Evolutionary conservation across 2,888 invertebrate genomes (phyloP), one percentile per base, ranked within the genome.

Genomic region (Ormia ochracea): DNA sequence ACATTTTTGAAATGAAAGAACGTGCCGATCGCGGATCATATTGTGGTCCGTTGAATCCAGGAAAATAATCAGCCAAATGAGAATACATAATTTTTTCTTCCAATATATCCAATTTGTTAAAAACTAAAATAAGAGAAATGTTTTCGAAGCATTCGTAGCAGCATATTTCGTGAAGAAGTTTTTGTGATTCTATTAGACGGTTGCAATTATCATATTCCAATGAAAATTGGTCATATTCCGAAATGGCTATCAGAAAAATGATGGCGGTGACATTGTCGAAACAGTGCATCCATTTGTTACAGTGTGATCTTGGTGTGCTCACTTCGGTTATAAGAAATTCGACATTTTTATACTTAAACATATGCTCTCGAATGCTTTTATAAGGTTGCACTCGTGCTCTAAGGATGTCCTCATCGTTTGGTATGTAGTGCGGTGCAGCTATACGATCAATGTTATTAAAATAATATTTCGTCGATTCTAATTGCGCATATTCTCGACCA

Each of bases 81-180:
- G 98, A 98, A 91, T 97, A 96, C 95, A 98, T 96, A 89, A 98
- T 98, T 93, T 98, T 99, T 91, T 98, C 98, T 6, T 77, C 63
- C 7, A 81, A 73, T 3, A 81, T 41, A 65, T 81, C 79, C 9
- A 33, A 28, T 56, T 91, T 98, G 98, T 86, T 98, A 93, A 98
- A 94, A 92, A 98, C 98, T 88, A 98, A 93, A 91, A 99, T 98
- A 86, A 98, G 97, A 83, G 98, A 98, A 85, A 98, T 98, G 91
- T 98, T 96, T 91, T 98, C 97, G 93, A 98, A 98, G 98, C 98
- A 98, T 84, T 98, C 98, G 92, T 98, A 98, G 90, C 97, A 98
- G 91, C 98, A 98, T 91, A 98, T 98, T 87, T 98, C 98, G 93
- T 97, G 96, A 92, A 98, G 98, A 91, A 98, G 92, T 89, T 98